Percentiles rank a stretch among this genome's conserved stretches.
Evolutionary conservation across 2,888 invertebrate genomes (phyloP).

Genomic region (Drosophila neoperkinsi): DNA sequence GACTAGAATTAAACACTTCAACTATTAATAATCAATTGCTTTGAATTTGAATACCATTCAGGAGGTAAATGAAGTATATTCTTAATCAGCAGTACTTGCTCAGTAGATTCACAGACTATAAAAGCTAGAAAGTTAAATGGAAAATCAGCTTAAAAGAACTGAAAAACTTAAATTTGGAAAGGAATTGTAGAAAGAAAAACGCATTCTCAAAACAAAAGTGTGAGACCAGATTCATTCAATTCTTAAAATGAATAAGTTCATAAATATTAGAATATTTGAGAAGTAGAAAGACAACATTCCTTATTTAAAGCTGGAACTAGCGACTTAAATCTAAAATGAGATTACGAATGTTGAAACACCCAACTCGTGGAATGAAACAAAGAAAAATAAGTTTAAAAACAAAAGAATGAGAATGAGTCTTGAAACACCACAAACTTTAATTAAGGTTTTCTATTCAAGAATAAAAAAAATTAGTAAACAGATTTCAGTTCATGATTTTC

Average conservation of each 20-base stretch:
- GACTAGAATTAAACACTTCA: neutral
- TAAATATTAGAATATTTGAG: neutral
- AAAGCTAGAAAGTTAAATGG: neutral
- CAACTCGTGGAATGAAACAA: neutral
- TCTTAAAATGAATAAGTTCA: neutral
- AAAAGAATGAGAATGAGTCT: neutral
- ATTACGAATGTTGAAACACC: neutral
- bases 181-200: neutral
- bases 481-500: neutral
- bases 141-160: neutral
- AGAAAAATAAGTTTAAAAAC: neutral
- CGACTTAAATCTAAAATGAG: too few relatives aligned
- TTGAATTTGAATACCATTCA: too few relatives aligned
- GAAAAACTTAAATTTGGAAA: neutral
- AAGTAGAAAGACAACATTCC: neutral
- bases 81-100: neutral
- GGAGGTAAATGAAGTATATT: neutral
- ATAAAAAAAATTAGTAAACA: neutral
- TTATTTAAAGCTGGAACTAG: too few relatives aligned
- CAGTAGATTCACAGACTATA: neutral
- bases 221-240: accelerated
- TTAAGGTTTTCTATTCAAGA: accelerated
- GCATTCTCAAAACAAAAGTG: neutral
- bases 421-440: neutral
- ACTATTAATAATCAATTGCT: neutral